These are phyloP conservation scores for Parazoanthus atlanticus DNA, from an alignment of 92 coral and sea anemone genomes.

Conservation along the genomic window DNA sequence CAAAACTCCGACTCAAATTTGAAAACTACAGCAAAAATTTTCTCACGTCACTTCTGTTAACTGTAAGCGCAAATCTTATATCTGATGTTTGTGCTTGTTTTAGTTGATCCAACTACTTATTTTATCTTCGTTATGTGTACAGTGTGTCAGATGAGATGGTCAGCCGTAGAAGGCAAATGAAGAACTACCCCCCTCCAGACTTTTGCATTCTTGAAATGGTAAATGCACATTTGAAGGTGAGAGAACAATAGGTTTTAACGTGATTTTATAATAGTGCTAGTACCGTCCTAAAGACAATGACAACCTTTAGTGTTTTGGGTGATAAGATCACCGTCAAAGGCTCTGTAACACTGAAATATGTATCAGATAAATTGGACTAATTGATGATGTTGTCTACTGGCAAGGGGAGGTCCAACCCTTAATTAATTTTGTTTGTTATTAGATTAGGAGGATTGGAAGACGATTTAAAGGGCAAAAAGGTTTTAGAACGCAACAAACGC, in stretches of 20 bases:
- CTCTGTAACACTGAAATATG: background rate
- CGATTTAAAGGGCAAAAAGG: no score
- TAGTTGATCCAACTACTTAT: background rate
- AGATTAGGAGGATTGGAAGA: no score
- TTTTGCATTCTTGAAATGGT: conserved; percentile 96
- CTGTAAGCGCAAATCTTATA: no score
- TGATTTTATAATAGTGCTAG: background rate
- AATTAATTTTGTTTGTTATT: no score
- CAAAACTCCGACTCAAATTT: no score
- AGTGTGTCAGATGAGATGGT: conserved; percentile 73
- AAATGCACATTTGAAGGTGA: conserved; percentile 89
- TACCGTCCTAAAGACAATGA: background rate
- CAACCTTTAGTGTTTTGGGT: no score
- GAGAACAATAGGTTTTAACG: background rate
- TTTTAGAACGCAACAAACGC: no score
- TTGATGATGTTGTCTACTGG: background rate
- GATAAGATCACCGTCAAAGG: background rate
- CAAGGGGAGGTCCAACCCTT: no score
- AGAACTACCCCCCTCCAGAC: conserved; percentile 92
- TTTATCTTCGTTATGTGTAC: background rate
- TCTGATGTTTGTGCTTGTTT: background rate
- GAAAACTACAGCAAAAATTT: no score
- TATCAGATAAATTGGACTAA: background rate
- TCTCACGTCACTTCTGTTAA: no score
- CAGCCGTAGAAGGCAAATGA: conserved; percentile 53